These are phyloP conservation scores for Pomacea canaliculata DNA, from an alignment of 2,888 invertebrate species.

Conservation along the genomic window DNA sequence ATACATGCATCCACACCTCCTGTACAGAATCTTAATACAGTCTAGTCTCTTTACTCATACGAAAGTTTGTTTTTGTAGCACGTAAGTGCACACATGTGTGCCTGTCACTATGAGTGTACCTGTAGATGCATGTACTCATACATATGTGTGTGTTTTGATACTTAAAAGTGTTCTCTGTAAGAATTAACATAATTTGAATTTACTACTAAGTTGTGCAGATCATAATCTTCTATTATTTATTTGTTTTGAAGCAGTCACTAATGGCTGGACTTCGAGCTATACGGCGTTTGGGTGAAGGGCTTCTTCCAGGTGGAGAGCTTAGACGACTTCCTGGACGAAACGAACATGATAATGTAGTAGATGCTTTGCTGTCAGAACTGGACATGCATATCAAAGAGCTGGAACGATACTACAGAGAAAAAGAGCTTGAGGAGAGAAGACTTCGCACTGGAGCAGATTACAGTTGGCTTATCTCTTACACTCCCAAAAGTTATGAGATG, in stretches of 20 bases:
- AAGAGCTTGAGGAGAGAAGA: conserved; percentile 49
- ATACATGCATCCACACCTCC: no score
- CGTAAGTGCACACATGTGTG: no score
- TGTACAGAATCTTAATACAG: no score
- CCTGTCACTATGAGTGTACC: no score
- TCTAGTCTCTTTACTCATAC: no score
- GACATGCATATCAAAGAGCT: conserved; percentile 57
- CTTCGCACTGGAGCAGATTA: conserved; percentile 61
- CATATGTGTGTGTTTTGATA: no score
- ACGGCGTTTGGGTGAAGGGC: conserved; percentile 1
- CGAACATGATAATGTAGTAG: conserved; percentile 48
- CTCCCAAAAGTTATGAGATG: conserved; percentile 56
- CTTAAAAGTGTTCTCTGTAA: no score
- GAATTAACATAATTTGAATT: no score
- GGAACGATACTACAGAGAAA: conserved; percentile 46
- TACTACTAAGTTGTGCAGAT: no score
- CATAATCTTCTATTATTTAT: background rate
- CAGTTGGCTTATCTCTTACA: conserved; percentile 61
- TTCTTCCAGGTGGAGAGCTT: conserved; percentile 14
- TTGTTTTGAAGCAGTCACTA: background rate
- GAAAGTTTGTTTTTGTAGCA: no score
- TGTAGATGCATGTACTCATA: no score
- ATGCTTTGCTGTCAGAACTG: conserved; percentile 57
- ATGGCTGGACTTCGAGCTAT: conserved; percentile 16
- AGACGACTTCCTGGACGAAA: conserved; percentile 46